Conservation (phyloP, 64 coral and sea anemone species). For the Trachythela sp. region DNA sequence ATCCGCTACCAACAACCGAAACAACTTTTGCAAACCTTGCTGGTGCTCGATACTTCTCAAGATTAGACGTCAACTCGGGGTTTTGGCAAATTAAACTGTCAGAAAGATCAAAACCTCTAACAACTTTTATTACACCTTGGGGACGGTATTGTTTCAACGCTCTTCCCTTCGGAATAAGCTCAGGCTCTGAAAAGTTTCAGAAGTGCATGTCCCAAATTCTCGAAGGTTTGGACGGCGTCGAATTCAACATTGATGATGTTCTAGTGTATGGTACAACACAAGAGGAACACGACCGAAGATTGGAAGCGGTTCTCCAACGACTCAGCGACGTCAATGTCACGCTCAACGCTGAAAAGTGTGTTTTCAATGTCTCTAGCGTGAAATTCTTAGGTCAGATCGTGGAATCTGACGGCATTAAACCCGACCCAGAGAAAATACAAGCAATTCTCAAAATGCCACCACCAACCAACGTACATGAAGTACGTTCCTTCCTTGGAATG, state of each 20-base stretch:
- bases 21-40: neutral
- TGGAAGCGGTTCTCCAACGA: neutral
- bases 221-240: slow-evolving; percentile 27
- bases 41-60: neutral
- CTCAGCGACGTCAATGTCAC: neutral
- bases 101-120: slow-evolving; percentile 19
- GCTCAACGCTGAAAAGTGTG: neutral
- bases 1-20: neutral
- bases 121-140: slow-evolving; percentile 48
- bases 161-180: neutral
- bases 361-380: neutral
- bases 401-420: neutral
- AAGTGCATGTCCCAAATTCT: slow-evolving; percentile 34
- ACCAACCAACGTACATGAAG: neutral
- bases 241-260: slow-evolving; percentile 40
- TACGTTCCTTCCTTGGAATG: neutral
- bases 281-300: neutral
- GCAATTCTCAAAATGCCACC: neutral
- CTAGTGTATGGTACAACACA: slow-evolving; percentile 26
- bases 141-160: neutral
- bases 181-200: neutral
- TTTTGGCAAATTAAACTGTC: slow-evolving; percentile 42
- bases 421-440: neutral
- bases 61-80: neutral
- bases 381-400: neutral